Conservation (phyloP, 2,888 invertebrate species). For the Iphiclides podalirius region DNA sequence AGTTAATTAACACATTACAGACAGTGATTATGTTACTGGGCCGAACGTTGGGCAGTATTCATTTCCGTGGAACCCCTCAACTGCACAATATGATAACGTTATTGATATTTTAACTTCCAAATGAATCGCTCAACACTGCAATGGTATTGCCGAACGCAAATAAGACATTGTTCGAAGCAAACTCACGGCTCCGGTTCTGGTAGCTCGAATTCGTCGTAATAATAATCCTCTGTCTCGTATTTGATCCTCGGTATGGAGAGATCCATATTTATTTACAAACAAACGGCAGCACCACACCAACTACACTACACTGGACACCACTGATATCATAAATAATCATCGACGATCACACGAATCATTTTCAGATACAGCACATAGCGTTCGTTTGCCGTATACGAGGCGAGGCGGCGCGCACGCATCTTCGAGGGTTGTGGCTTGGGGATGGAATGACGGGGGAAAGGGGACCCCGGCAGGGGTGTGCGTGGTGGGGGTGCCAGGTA, state of each 20-base stretch:
- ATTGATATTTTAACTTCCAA: no score
- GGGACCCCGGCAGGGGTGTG: conserved; percentile 29
- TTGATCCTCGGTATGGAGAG: conserved; percentile 61
- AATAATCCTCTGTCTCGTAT: conserved; percentile 50
- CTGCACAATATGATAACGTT: no score
- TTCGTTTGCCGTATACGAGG: conserved; percentile 26
- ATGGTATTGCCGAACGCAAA: no score
- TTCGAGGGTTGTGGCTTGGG: conserved; percentile 52
- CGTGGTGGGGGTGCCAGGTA: conserved; percentile 54
- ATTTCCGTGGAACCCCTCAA: no score
- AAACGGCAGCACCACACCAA: conserved; percentile 11
- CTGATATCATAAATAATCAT: conserved; percentile 38
- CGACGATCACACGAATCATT: conserved; percentile 31
- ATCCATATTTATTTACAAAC: conserved; percentile 49
- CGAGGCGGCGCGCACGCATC: conserved; percentile 56
- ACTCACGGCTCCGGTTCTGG: conserved; percentile 36
- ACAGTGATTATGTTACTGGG: no score
- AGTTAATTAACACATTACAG: no score
- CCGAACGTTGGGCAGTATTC: no score
- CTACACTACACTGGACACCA: conserved; percentile 29
- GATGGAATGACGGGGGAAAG: conserved; percentile 22
- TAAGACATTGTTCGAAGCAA: no score
- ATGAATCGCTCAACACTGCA: no score
- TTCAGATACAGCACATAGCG: conserved; percentile 26
- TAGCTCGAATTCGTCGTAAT: conserved; percentile 49